These are phyloP conservation scores for Drosophila mayaguana DNA, from an alignment of 2,888 invertebrate genomes.

Conservation along the genomic window DNA sequence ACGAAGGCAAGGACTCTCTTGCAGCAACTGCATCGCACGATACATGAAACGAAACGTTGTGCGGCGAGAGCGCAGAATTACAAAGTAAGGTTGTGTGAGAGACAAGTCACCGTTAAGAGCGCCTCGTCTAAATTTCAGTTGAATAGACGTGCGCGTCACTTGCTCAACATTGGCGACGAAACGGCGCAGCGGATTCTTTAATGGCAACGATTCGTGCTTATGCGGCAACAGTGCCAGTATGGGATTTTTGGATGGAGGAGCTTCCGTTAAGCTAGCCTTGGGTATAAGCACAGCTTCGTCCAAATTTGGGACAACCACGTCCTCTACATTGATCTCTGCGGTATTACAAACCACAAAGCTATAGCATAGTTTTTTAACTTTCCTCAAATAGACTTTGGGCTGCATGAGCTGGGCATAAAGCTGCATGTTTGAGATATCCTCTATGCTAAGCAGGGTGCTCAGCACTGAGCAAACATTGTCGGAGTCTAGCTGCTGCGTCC, in stretches of 20 bases:
- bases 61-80: slow-evolving; percentile 72
- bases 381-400: slow-evolving; percentile 34
- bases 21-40: slow-evolving; percentile 72
- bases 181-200: slow-evolving; percentile 41
- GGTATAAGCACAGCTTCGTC: slow-evolving; percentile 76
- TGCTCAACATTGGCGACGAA: slow-evolving; percentile 51
- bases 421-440: slow-evolving; percentile 71
- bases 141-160: slow-evolving; percentile 51
- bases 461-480: slow-evolving; percentile 68
- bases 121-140: slow-evolving; percentile 23
- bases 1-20: slow-evolving; percentile 38
- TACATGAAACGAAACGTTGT: slow-evolving; percentile 68
- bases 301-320: slow-evolving; percentile 55
- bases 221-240: slow-evolving; percentile 58
- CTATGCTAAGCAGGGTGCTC: slow-evolving; percentile 71
- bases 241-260: slow-evolving; percentile 35
- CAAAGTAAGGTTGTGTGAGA: slow-evolving; percentile 40
- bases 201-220: slow-evolving; percentile 33
- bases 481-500: slow-evolving; percentile 36
- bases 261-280: slow-evolving; percentile 41
- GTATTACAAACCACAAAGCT: slow-evolving; percentile 12
- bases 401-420: slow-evolving; percentile 56
- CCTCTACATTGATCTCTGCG: slow-evolving; percentile 50
- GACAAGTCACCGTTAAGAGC: background rate
- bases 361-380: slow-evolving; percentile 3